A percentile compares a stretch with the other conserved stretches of the same genome.
These are phyloP conservation scores for Cherax destructor DNA, from an alignment of 1,140 invertebrate species.

Conservation along the genomic window DNA sequence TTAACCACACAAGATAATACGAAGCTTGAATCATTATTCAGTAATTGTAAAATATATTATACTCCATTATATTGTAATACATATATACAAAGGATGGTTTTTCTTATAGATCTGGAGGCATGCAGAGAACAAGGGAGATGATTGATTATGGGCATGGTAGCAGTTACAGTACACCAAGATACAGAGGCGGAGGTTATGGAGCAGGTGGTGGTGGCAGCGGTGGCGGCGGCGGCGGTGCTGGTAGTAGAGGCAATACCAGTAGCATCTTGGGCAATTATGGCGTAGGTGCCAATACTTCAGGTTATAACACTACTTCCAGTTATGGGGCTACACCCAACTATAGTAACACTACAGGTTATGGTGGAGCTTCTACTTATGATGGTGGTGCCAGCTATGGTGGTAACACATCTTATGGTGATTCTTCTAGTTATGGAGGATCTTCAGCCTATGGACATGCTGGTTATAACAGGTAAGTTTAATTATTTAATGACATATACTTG, in stretches of 20 bases:
- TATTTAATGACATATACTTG: too few relatives aligned
- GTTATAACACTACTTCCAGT: background rate
- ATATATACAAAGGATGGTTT: too few relatives aligned
- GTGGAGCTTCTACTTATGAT: background rate
- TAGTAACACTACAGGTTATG: background rate
- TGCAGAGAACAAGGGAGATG: background rate
- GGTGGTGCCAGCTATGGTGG: background rate
- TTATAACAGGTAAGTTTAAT: background rate
- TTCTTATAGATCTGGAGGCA: background rate
- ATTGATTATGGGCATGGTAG: background rate
- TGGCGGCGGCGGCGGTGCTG: too few relatives aligned
- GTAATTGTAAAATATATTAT: too few relatives aligned
- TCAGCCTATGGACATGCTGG: background rate
- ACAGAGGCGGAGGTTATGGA: background rate
- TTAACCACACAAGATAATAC: too few relatives aligned
- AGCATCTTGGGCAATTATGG: background rate
- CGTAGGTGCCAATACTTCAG: background rate
- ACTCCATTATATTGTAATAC: too few relatives aligned
- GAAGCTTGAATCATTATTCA: too few relatives aligned
- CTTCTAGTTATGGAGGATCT: too few relatives aligned
- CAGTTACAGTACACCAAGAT: background rate
- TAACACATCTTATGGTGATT: background rate
- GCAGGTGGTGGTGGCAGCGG: too few relatives aligned
- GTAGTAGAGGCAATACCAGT: background rate
- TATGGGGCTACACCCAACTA: background rate